Evolutionary conservation across 2,113 vertebrate species (phyloP), one percentile per base, ranked within the genome.

Genomic region (Chaetorhynchus papuensis): DNA sequence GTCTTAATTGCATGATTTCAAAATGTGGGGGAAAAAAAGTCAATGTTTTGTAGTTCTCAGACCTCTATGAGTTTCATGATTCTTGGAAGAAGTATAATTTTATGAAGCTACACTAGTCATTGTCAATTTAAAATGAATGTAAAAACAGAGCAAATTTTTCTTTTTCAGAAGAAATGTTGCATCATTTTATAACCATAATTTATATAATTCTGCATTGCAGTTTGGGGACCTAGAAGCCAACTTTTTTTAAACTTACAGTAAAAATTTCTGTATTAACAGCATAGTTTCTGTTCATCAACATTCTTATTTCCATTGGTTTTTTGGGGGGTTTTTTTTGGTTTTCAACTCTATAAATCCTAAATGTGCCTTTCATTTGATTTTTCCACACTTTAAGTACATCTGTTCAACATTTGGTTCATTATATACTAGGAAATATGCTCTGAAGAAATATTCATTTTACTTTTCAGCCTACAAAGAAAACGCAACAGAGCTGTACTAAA

Each of bases 331-430:
- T 82, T 96, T 96, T 83, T 95, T 86, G 57, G 90, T 97, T 97
- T 98, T 97, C 96, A 94, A 88, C 93, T 97, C 96, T 82, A 96
- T 97, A 97, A 98, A 98, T 97, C 90, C 91, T 96, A 96, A 97
- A 94, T 96, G 92, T 95, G 97, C 95, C 97, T 98, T 97, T 98
- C 95, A 97, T 98, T 97, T 96, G 92, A 72, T 94, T 97, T 97
- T 97, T 97, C 96, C 97, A 96, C 96, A 95, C 94, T 97, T 94
- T 80, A 95, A 93, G 83, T 97, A 96, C 98, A 98, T 98, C 98
- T 98, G 98, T 97, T 98, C 92, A 97, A 97, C 96, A 97, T 97
- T 98, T 97, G 92, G 94, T 77, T 96, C 77, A 66, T 89, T 92
- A 65, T 92, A 96, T 56, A 82, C 77, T 95, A 93, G 76, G 82